These are phyloP conservation scores for Acanthopleura granulata DNA, from an alignment of 2,888 invertebrate genomes.

Conservation along the genomic window DNA sequence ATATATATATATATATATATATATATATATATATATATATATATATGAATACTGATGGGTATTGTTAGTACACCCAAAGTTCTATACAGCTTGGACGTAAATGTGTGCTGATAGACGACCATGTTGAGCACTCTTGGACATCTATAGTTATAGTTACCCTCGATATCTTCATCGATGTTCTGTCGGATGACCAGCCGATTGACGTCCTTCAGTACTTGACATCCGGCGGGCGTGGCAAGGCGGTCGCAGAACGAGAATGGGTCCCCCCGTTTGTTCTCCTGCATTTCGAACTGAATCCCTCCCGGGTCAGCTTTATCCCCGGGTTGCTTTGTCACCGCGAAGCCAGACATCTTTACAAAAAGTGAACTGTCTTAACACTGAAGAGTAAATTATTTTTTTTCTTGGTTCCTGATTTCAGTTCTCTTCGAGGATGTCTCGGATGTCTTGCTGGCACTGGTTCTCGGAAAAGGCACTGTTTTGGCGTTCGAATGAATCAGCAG, in stretches of 20 bases:
- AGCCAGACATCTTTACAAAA: not conserved
- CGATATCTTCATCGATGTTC: slow-evolving; percentile 40
- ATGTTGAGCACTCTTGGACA: too few species aligned
- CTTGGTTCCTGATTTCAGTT: too few species aligned
- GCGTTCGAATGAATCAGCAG: too few species aligned
- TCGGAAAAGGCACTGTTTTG: too few species aligned
- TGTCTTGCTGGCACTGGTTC: too few species aligned
- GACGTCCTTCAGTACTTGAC: slow-evolving; percentile 1
- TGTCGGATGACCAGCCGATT: slow-evolving; percentile 35
- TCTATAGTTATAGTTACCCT: slow-evolving; percentile 27
- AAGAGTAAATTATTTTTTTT: too few species aligned
- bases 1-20: slow-evolving; percentile 5
- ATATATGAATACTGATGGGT: not conserved
- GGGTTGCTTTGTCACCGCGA: not conserved
- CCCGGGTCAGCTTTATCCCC: not conserved
- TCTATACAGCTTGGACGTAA: not conserved
- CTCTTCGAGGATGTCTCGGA: too few species aligned
- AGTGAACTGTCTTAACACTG: too few species aligned
- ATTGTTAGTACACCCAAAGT: not conserved
- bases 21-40: slow-evolving; percentile 12
- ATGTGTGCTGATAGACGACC: too few species aligned
- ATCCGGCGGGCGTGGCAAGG: not conserved
- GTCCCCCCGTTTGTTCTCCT: not conserved
- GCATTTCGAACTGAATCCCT: not conserved
- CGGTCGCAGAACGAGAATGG: slow-evolving; percentile 6